Percentiles rank a stretch among this genome's conserved stretches.
Conservation (phyloP, 2,113 vertebrate genomes). For the Neolamprologus fasciatus region DNA sequence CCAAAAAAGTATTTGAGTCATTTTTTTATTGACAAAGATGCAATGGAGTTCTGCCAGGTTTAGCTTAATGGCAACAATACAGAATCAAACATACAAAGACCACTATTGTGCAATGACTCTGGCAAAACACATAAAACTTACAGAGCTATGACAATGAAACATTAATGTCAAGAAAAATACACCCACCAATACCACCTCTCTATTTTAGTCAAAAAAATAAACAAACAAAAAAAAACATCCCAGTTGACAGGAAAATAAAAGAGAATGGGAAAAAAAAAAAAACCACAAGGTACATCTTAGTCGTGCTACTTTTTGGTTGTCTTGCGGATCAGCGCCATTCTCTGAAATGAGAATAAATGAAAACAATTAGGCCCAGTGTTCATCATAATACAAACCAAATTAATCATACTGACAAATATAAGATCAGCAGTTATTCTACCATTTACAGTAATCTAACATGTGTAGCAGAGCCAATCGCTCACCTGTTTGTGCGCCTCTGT, state of each 20-base stretch:
- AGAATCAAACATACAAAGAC: slow-evolving; percentile 7
- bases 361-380: background rate
- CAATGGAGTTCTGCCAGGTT: slow-evolving; percentile 32
- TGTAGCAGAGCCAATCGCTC: background rate
- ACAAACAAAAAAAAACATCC: background rate
- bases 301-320: slow-evolving; percentile 92
- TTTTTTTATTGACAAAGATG: slow-evolving; percentile 54
- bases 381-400: background rate
- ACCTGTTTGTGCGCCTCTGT: slow-evolving; percentile 99
- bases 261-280: background rate
- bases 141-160: slow-evolving; percentile 2
- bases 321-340: slow-evolving; percentile 99
- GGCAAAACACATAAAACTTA: slow-evolving; percentile 30
- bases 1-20: slow-evolving; percentile 2
- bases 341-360: slow-evolving; percentile 71
- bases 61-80: slow-evolving; percentile 20
- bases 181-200: background rate
- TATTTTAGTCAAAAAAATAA: background rate
- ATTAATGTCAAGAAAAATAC: background rate
- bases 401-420: background rate
- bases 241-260: background rate
- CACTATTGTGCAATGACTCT: slow-evolving; percentile 7
- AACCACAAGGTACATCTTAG: slow-evolving; percentile 7
- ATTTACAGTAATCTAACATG: background rate
- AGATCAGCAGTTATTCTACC: background rate